Evolutionary conservation across 2,888 invertebrate species (phyloP), one percentile per base, ranked within the genome.

Genomic region (Drosophila histrio): DNA sequence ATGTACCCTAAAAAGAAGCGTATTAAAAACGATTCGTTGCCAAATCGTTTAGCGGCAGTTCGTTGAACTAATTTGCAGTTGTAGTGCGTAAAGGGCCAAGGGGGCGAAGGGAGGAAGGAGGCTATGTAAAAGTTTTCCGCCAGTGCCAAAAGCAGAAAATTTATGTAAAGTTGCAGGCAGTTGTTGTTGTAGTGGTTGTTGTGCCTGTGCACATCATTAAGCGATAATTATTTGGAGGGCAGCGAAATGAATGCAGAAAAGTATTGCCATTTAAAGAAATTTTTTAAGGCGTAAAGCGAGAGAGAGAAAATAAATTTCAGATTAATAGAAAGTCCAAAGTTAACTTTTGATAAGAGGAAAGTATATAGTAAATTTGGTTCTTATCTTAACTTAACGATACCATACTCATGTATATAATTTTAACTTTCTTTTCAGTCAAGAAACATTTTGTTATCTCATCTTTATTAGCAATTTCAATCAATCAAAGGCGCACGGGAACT

Each of bases 181-280:
- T 47, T 60, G 59, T 15, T 61, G 47, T 47, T 60, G 56, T 52
- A 53, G 32, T 21, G 26, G 57, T 60, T 64, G 60, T 53, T 64
- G 36, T 61, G 41, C 46, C 60, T 50, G 75, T 87, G 68, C 89
- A 73, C 87, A 84, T 87, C 85, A 82, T 88, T 87, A 88, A 74
- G 85, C 89, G 78, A 87, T 82, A 88, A 88, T 88, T 82, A 77
- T 88, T 72, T 77, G 62, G 49, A 50, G 46, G 50, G 26, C 43
- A n/a, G 38, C 19, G 47, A 67, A 61, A 47, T 56, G 22, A 58
- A 38, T 60, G 44, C 59, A 24, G 22, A 15, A 60, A 80, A 72
- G 43, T 49, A 77, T 69, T 68, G 82, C 64, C 61, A 19, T 56
- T 62, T 67, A 22, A 34, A 52, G 21, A 34, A 58, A 19, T 28